phyloP scores from a whole-genome alignment of 2,888 invertebrate genomes.

The Syritta pipiens region DNA sequence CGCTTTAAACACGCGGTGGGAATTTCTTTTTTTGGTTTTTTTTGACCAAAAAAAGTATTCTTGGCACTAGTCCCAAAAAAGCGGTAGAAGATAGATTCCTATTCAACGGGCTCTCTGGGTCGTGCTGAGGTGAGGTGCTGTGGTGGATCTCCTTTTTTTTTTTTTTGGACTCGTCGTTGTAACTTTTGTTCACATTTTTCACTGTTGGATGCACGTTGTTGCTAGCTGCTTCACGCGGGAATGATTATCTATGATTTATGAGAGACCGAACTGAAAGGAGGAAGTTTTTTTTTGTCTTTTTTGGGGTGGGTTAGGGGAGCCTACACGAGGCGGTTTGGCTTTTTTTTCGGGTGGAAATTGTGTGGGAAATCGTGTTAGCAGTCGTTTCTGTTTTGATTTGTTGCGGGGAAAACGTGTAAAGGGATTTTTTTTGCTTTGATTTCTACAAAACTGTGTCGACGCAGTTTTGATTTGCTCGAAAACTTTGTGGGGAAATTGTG shows the following conservation, averaged over 20 bases:
- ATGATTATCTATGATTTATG: slow-evolving; percentile 59
- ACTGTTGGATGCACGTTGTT: slow-evolving; percentile 47
- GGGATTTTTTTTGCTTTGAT: too few relatives aligned
- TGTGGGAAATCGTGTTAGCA: too few relatives aligned
- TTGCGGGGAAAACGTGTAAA: too few relatives aligned
- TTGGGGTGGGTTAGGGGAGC: not conserved
- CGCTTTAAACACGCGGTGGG: slow-evolving; percentile 49
- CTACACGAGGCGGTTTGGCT: too few relatives aligned
- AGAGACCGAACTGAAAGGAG: too few relatives aligned
- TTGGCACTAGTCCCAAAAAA: slow-evolving; percentile 54
- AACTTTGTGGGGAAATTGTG: too few relatives aligned
- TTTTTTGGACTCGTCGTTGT: slow-evolving; percentile 1
- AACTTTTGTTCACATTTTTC: slow-evolving; percentile 40
- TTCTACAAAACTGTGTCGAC: too few relatives aligned
- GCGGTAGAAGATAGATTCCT: not conserved
- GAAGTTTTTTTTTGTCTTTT: too few relatives aligned
- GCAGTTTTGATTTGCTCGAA: too few relatives aligned
- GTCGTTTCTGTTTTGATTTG: too few relatives aligned
- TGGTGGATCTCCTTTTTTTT: not conserved
- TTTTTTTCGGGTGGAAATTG: too few relatives aligned
- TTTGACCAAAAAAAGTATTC: slow-evolving; percentile 53
- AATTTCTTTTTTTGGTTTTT: slow-evolving; percentile 9
- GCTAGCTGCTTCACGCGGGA: slow-evolving; percentile 41
- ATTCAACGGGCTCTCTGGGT: not conserved
- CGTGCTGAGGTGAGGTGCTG: not conserved